These are phyloP conservation scores for Pelagia noctiluca DNA, from an alignment of 30 jellyfish, hydroid and myxozoan genomes.

Conservation along the genomic window DNA sequence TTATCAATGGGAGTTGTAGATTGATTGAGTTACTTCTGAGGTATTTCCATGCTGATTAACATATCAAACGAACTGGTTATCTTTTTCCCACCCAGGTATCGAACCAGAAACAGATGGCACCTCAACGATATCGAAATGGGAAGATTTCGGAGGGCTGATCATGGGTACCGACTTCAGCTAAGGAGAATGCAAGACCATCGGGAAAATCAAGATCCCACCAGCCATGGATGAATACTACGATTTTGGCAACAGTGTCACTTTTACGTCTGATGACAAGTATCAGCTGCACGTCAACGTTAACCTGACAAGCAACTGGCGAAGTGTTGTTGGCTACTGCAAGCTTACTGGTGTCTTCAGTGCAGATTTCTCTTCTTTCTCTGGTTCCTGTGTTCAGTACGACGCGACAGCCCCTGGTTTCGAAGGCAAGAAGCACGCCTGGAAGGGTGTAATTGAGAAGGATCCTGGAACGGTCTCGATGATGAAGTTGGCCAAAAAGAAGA, in stretches of 20 bases:
- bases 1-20: too few relatives aligned
- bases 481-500: slow-evolving; percentile 22
- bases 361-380: slow-evolving; percentile 46
- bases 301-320: slow-evolving; percentile 26
- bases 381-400: slow-evolving; percentile 40
- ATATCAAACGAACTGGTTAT: too few relatives aligned
- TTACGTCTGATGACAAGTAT: slow-evolving; percentile 51
- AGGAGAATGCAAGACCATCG: slow-evolving; percentile 49
- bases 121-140: slow-evolving; percentile 34
- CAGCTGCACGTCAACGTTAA: slow-evolving; percentile 40
- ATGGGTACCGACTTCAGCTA: slow-evolving; percentile 59
- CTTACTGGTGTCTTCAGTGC: slow-evolving; percentile 46
- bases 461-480: slow-evolving; percentile 15
- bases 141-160: slow-evolving; percentile 39
- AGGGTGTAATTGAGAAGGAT: slow-evolving; percentile 43
- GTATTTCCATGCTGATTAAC: too few relatives aligned
- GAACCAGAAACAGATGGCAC: background rate
- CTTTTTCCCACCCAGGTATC: too few relatives aligned
- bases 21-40: too few relatives aligned
- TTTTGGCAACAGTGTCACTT: slow-evolving; percentile 44
- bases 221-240: slow-evolving; percentile 24
- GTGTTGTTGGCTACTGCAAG: slow-evolving; percentile 25
- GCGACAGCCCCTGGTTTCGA: slow-evolving; percentile 15
- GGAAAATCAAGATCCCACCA: slow-evolving; percentile 53
- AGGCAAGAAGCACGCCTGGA: slow-evolving; percentile 48